Base-by-base conservation (phyloP, 64 coral and sea anemone genomes). In the Porites lutea region DNA sequence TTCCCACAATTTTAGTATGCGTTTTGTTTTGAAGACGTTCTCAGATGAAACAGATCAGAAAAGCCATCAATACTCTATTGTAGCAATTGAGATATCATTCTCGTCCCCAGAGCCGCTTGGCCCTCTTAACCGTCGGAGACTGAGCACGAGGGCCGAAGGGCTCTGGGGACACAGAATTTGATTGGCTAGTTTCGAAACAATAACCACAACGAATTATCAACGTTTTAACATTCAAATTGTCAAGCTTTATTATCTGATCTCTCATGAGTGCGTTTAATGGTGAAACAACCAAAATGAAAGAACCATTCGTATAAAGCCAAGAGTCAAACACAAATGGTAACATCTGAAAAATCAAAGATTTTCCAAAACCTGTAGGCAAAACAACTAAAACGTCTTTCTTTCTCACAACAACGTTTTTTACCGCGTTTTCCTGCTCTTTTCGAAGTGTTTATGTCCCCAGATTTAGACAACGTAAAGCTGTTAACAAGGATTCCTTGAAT, bases 341-440 rank as follows among this genome's bases (percentile, higher is more conserved):
- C 43, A 91, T 3, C 45, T 91, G 89, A 53, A 82, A 91, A 52
- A 91, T 91, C 20, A 91, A 70, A 43, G 89, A 91, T 58, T 91
- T 88, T 5, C 86, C 50, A 74, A 73, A 88, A 50, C 86, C 86
- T 21, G 86, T 88, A 9, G 68, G 83, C 47, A 87, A 62, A 6
- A 87, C 65, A 51, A 48, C 65, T 67, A 71, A 50, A 5, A 71
- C 65, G 37, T 88, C 86, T 52, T 44, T 88, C 71, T 74, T 73
- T 84, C 3, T 11, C 13, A 81, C 6, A 68, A 48, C 59, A 81
- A 81, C 20, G 16, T 12, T 27, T 59, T 55, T 59, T 58, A 59
- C 13, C 10, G 59, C 78, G 9, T 81, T 13, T 54, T 59, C n/a
- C 53, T 81, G 78, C 53, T 71, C 19, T 22, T 23, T 8, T 3